Base-by-base conservation (phyloP, 2,113 vertebrate genomes). In the Nycticorax nycticorax region DNA sequence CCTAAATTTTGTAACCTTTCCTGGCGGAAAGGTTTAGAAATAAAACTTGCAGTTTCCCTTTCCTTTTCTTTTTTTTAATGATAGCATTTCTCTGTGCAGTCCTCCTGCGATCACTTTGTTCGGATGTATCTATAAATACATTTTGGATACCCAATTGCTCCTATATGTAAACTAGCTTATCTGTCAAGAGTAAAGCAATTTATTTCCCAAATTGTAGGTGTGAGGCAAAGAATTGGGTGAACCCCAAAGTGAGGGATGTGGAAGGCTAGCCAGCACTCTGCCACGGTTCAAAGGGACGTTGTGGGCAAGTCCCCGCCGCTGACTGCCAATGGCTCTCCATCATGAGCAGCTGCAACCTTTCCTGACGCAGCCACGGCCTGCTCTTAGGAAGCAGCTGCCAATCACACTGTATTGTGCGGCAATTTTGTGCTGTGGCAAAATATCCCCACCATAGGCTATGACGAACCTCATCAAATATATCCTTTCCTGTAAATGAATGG, bases 301-400 rank as follows among this genome's bases (percentile, higher is more conserved):
- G 28, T 39, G 62, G 71, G 64, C 92, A 78, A 72, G 48, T 64
- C 37, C 66, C 45, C 6, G 0, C 14, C 14, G 0, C 77, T 0
- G 10, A 14, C 27, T 97, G 96, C 86, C 96, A 95, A 8, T 59
- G 88, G 43, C 57, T 96, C 56, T 87, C 76, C 76, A 75, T 24
- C 62, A 32, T 1, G 4, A 94, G 91, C 96, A 97, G 97, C 86
- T 97, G 97, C 96, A 94, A 35, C 68, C 47, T 77, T 93, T 55
- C 88, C 93, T 76, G 55, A 66, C 3, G 1, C 76, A 75, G 64
- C 81, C 81, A 79, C 0, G 0, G 88, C 63, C 79, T 0, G 1
- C 82, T 88, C 72, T 90, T 47, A 63, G 76, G 79, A 68, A 86
- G 71, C 92, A 92, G 80, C 84, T 95, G 89, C 74, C 94, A 97